A percentile compares a stretch with the other conserved stretches of the same genome.
phyloP scores from a whole-genome alignment of 1,140 invertebrate species.

The Tenebrio molitor region DNA sequence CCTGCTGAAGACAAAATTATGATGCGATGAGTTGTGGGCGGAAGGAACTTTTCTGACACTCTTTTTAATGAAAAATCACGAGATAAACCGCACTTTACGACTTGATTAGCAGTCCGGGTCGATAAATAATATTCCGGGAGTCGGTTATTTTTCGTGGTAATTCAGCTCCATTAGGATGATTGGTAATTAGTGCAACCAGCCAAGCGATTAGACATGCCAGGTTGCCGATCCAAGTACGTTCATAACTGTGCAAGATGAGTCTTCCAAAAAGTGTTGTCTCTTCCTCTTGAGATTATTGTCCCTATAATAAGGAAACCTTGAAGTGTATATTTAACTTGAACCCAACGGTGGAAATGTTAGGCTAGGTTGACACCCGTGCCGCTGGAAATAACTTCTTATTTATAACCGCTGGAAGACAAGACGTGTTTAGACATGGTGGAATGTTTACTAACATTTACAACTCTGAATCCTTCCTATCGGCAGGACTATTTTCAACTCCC shows the following conservation, averaged over 20 bases:
- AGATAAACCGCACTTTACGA: no score
- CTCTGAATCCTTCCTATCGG: neutral
- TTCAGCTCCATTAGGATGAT: conserved; percentile 5
- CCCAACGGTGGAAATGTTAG: conserved; percentile 56
- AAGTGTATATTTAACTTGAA: conserved; percentile 56
- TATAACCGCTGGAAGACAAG: conserved; percentile 49
- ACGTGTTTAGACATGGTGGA: conserved; percentile 50
- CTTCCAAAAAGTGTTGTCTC: no score
- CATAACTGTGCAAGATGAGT: no score
- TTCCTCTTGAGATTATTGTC: neutral
- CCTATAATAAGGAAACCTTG: conserved; percentile 47
- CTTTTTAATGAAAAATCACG: neutral
- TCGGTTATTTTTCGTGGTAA: no score
- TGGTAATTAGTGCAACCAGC: conserved; percentile 11
- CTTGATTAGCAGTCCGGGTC: no score
- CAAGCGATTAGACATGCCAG: conserved; percentile 3
- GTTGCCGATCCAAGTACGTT: no score
- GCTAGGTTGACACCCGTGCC: conserved; percentile 57
- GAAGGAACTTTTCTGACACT: no score
- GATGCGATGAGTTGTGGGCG: no score
- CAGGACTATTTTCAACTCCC: neutral
- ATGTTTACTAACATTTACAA: conserved; percentile 42
- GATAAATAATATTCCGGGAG: no score
- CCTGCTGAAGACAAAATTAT: no score
- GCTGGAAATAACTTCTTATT: conserved; percentile 56